Base-by-base conservation (phyloP, 2,888 invertebrate genomes). In the Pseudolycoriella hygida region DNA sequence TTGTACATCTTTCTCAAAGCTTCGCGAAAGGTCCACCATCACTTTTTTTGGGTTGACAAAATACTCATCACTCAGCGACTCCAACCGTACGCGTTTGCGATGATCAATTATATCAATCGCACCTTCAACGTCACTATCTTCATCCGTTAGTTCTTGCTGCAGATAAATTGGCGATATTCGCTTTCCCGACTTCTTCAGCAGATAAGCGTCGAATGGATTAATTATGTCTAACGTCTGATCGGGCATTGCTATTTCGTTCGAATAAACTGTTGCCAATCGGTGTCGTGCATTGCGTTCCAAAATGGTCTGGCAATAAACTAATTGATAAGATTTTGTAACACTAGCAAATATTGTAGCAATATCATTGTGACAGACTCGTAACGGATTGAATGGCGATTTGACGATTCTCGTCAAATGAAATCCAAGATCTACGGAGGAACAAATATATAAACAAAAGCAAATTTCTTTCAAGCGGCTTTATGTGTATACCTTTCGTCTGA, bases 131-230 rank as follows among this genome's bases (percentile, higher is more conserved):
- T 56, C 54, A 43, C 55, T 56, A n/a, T 67, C 63, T 52, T 68
- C 62, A 25, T 25, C 25, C 5, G 25, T 6, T 8, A 8, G 25
- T 8, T 6, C 25, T 56, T 72, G 73, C 45, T 69, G 64, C 40
- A 69, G 57, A 55, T 74, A 72, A 43, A 68, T 55, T 12, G 67
- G 59, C 31, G 51, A 46, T 51, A 72, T 66, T 53, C 60, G 65
- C 17, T 56, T 52, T 25, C 59, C 59, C 41, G 71, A 72, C 30
- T 66, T 67, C 53, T 76, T 73, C 40, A 94, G 67, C 14, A 80
- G 63, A 58, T 84, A 93, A 0, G 89, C 89, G 66, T 92, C 92
- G 58, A 92, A 94, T 0, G 94, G 94, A 60, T 89, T 94, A 68
- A 83, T 89, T 2, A 74, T 70, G 46, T 72, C 73, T 11, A 71